Conservation (phyloP, 2,797 vertebrate genomes). For the Alcedo atthis region DNA sequence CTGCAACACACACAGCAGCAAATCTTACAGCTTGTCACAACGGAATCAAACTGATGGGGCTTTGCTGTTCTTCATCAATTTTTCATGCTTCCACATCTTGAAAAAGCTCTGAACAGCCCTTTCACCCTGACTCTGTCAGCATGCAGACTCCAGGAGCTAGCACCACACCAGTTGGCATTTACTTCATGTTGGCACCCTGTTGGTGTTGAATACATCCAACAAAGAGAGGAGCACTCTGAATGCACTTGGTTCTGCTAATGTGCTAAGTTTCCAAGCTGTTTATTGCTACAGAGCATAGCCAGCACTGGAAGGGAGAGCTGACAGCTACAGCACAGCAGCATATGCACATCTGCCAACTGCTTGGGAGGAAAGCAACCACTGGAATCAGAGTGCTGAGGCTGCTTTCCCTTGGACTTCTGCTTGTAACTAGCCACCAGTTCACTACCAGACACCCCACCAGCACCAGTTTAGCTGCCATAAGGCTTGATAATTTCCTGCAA, state of each 20-base stretch:
- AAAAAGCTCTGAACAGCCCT: neutral
- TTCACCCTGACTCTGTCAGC: neutral
- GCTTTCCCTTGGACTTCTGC: neutral
- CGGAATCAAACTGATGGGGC: neutral
- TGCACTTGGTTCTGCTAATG: neutral
- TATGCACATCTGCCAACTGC: neutral
- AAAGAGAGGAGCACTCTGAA: neutral
- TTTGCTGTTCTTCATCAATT: neutral
- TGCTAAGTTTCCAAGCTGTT: neutral
- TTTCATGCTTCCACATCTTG: neutral
- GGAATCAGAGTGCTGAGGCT: neutral
- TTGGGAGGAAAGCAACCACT: neutral
- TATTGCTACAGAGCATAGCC: neutral
- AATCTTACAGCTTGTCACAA: neutral
- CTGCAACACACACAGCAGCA: neutral
- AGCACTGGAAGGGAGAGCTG: neutral
- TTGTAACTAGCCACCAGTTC: neutral
- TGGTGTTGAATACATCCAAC: neutral
- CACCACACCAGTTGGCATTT: neutral
- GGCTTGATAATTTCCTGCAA: neutral
- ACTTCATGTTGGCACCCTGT: neutral
- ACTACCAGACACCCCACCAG: neutral
- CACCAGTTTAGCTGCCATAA: neutral
- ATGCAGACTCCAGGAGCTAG: neutral
- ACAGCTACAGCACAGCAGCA: neutral